Evolutionary conservation across 2,113 vertebrate species (phyloP).

Genomic region (Pipra filicauda): DNA sequence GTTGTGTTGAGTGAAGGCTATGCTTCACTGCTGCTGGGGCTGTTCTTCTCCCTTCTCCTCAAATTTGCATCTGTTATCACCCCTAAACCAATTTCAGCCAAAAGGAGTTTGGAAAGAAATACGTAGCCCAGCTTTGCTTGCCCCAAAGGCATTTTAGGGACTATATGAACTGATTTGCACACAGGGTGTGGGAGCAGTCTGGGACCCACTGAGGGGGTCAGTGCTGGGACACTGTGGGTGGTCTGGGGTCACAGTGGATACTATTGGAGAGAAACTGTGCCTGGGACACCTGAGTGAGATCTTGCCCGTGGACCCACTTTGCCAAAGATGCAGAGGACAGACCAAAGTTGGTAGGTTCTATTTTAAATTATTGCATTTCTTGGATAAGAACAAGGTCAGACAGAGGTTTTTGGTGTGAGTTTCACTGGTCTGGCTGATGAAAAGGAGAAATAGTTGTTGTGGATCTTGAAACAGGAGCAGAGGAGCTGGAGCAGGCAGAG

Average conservation of each 20-base stretch:
- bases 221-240: background rate
- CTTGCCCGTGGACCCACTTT: background rate
- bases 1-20: background rate
- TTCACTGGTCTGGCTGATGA: background rate
- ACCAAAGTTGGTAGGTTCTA: background rate
- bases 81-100: background rate
- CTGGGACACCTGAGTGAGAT: background rate
- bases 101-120: background rate
- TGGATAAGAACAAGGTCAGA: background rate
- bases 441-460: background rate
- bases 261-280: background rate
- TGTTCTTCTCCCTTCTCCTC: background rate
- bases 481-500: background rate
- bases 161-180: background rate
- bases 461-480: background rate
- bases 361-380: background rate
- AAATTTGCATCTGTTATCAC: rapidly evolving
- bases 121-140: background rate
- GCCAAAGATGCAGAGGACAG: too few species aligned
- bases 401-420: background rate
- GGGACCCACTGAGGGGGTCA: rapidly evolving
- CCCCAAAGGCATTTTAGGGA: background rate
- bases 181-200: background rate
- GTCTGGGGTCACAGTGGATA: rapidly evolving
- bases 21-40: background rate